These are phyloP conservation scores for Rhodinocichla rosea DNA, from an alignment of 2,113 vertebrate genomes.

Conservation along the genomic window DNA sequence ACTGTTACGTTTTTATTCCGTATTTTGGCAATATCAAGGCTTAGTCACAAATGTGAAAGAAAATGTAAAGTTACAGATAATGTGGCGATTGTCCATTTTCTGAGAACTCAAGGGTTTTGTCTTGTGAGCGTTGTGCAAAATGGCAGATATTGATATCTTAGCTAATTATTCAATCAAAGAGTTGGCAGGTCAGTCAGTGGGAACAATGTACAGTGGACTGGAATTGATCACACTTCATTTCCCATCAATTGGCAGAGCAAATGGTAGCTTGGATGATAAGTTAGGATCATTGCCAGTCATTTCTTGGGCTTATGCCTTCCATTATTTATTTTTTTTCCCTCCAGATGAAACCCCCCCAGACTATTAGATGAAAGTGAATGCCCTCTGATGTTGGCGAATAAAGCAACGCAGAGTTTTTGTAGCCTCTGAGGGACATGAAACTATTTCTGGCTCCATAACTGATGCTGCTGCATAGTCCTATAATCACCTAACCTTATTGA, in stretches of 20 bases:
- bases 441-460: slow-evolving; percentile 59
- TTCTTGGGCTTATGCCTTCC: background rate
- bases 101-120: background rate
- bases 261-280: slow-evolving; percentile 54
- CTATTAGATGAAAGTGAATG: slow-evolving; percentile 22
- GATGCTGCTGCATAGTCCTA: slow-evolving; percentile 32
- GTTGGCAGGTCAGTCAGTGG: slow-evolving; percentile 66
- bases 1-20: background rate
- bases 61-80: background rate
- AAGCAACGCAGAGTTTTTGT: slow-evolving; percentile 40
- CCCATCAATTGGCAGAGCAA: slow-evolving; percentile 68
- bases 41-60: background rate
- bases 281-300: slow-evolving; percentile 53
- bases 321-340: background rate
- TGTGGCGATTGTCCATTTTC: background rate
- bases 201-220: slow-evolving; percentile 38
- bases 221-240: slow-evolving; percentile 75
- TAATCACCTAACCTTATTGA: slow-evolving; percentile 70
- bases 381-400: slow-evolving; percentile 42
- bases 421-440: slow-evolving; percentile 13
- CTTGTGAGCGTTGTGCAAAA: slow-evolving; percentile 12
- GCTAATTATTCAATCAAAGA: slow-evolving; percentile 68
- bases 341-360: background rate
- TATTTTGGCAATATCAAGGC: background rate
- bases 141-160: slow-evolving; percentile 38